These are phyloP conservation scores for Callaeas wilsoni DNA, from an alignment of 2,113 vertebrate species.

Conservation along the genomic window DNA sequence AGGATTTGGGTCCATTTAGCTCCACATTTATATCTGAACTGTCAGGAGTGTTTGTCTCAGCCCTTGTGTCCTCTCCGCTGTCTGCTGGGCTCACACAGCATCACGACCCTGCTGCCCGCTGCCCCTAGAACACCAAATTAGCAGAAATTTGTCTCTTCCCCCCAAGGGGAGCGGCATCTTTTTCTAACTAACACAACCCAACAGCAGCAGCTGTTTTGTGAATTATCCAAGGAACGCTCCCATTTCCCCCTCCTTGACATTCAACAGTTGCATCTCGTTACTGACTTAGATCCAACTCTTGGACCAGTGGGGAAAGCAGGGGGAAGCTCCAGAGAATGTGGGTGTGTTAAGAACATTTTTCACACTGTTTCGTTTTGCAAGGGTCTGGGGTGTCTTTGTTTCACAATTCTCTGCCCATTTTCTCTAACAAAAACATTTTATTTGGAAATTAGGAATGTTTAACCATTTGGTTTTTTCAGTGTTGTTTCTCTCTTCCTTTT, in stretches of 20 bases:
- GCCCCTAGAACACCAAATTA: background rate
- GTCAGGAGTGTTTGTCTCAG: background rate
- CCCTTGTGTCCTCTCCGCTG: background rate
- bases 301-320: background rate
- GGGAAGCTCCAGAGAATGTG: background rate
- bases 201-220: slow-evolving; percentile 12
- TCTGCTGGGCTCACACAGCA: background rate
- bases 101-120: background rate
- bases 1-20: background rate
- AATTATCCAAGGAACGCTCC: background rate
- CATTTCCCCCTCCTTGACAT: background rate
- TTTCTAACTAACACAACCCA: background rate
- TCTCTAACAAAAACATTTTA: background rate
- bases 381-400: background rate
- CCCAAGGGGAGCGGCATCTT: background rate
- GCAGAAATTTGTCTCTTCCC: background rate
- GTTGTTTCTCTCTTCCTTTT: background rate
- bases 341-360: background rate
- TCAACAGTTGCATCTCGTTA: background rate
- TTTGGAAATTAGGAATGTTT: background rate
- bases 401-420: background rate
- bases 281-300: background rate
- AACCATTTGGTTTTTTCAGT: background rate
- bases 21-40: background rate
- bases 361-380: background rate